A percentile compares a stretch with the other conserved stretches of the same genome.
These are phyloP conservation scores for Tangara arthus DNA, from an alignment of 2,797 vertebrate genomes.

Conservation along the genomic window DNA sequence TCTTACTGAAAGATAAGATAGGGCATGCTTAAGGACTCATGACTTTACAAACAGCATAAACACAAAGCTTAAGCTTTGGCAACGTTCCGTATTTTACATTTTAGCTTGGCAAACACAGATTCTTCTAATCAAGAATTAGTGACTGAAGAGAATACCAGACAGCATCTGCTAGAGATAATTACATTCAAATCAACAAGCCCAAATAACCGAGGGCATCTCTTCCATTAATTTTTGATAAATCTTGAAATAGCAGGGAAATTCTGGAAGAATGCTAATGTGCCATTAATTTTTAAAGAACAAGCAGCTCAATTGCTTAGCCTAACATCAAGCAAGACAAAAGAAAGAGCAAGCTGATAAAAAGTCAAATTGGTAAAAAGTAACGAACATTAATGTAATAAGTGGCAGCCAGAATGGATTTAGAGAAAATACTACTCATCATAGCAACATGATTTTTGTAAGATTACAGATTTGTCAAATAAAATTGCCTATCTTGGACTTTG, in stretches of 20 bases:
- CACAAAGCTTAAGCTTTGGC: background rate
- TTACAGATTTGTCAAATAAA: background rate
- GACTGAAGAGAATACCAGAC: background rate
- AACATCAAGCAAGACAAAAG: background rate
- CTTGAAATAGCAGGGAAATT: conserved; percentile 50
- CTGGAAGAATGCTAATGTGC: background rate
- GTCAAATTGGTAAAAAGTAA: background rate
- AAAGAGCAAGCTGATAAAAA: background rate
- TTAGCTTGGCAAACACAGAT: conserved; percentile 12
- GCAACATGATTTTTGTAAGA: background rate
- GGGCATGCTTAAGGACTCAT: background rate
- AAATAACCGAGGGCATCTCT: conserved; percentile 24
- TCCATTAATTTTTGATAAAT: conserved; percentile 41
- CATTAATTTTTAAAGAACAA: conserved; percentile 22
- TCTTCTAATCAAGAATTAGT: background rate
- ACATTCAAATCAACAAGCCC: conserved; percentile 7
- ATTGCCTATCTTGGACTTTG: background rate
- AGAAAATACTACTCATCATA: background rate
- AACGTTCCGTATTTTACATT: background rate
- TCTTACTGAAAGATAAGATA: background rate
- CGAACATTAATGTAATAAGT: background rate
- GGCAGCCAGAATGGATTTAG: background rate
- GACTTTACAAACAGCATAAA: background rate
- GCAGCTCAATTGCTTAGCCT: background rate
- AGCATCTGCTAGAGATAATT: conserved; percentile 27